Evolutionary conservation across 37 sponge, comb jelly and placozoan species (phyloP), one percentile per base, ranked within the genome.

Genomic region (Aplysina aerophoba): DNA sequence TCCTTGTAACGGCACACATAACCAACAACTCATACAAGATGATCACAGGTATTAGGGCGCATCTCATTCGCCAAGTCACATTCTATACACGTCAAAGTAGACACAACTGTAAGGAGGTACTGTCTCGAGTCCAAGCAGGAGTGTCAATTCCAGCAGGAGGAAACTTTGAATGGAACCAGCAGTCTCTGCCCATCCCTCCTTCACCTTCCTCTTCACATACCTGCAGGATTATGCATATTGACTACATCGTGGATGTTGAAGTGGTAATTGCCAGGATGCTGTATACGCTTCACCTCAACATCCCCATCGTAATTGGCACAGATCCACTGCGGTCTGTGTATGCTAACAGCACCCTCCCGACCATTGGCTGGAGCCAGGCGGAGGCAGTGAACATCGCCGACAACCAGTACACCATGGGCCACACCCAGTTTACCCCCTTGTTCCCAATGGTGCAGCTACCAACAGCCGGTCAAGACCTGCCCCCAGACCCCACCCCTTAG

Each of bases 11-110:
- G 19, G 84, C 73, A 35, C 39, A 65, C 6, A 40, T 87, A 38
- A 87, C 87, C 40, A 91, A 91, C 61, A 77, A 81, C 27, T 80
- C 84, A 55, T 59, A 73, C 57, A 81, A 87, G 28, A 24, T 27
- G 12, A 79, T 91, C 20, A 74, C 54, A 41, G 67, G 68, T 3
- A 22, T 91, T 15, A 62, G 55, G 55, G 91, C 91, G 1, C 24
- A 69, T 14, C 30, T 91, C 16, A 22, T 16, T 25, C 61, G 74
- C 56, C 35, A 27, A 21, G 85, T 84, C 0, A 57, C 24, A 0
- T 83, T 65, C 69, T 83, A 79, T 59, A 87, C 91, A 20, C 66
- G 56, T 41, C 85, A 87, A 22, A 75, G 53, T 41, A 41, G 53
- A 41, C 20, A 44, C 16, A 24, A 25, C n/a, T 24, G 22, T 1